Conservation (phyloP, 1,140 invertebrate genomes). For the Temnothorax curvispinosus region DNA sequence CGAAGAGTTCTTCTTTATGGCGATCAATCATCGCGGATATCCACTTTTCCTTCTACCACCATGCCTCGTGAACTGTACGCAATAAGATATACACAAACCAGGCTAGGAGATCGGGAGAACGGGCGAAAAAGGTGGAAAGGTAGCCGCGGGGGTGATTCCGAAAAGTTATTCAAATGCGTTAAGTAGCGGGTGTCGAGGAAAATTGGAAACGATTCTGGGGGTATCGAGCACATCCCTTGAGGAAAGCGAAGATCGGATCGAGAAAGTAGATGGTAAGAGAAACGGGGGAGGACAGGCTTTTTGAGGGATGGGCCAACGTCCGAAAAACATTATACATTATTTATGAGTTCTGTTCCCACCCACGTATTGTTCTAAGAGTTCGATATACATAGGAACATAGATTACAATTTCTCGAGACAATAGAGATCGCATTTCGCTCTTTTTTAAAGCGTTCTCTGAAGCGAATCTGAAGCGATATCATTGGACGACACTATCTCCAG, state of each 20-base stretch:
- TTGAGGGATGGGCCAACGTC: slow-evolving; percentile 78
- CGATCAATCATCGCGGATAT: slow-evolving; percentile 70
- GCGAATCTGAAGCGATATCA: not conserved
- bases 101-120: not conserved
- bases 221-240: slow-evolving; percentile 41
- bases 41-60: slow-evolving; percentile 77
- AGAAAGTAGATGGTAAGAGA: not conserved
- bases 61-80: slow-evolving; percentile 85
- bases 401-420: slow-evolving; percentile 23
- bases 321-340: slow-evolving; percentile 84
- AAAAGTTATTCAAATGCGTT: slow-evolving; percentile 68
- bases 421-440: not conserved
- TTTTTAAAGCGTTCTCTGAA: not conserved
- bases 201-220: slow-evolving; percentile 62
- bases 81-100: slow-evolving; percentile 52
- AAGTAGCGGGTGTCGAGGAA: slow-evolving; percentile 62
- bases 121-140: slow-evolving; percentile 11
- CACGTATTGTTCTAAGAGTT: slow-evolving; percentile 49
- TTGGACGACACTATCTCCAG: not conserved
- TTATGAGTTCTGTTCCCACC: slow-evolving; percentile 76
- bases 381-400: slow-evolving; percentile 11
- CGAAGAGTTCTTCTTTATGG: slow-evolving; percentile 65
- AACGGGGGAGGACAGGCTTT: slow-evolving; percentile 33
- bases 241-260: slow-evolving; percentile 44
- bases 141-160: not conserved